Conservation (phyloP, 2,797 vertebrate species). For the Eospalax fontanierii region DNA sequence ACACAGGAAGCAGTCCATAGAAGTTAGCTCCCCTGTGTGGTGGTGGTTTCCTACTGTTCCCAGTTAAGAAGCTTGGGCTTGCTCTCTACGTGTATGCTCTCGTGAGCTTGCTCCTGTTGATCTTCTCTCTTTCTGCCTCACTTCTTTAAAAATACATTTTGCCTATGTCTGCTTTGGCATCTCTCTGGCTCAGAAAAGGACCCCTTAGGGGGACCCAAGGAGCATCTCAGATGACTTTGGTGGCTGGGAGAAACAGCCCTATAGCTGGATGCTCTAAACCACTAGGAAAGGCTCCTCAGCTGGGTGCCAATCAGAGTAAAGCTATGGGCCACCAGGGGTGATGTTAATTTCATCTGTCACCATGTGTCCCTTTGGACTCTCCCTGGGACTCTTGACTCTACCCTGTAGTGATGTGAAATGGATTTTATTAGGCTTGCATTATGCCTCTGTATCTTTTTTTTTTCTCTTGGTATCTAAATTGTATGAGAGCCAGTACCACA, state of each 20-base stretch:
- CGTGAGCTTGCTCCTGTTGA: background rate
- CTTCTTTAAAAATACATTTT: background rate
- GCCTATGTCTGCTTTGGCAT: background rate
- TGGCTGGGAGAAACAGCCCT: background rate
- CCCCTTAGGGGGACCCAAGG: background rate
- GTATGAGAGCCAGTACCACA: background rate
- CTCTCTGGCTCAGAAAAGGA: constrained; percentile 19
- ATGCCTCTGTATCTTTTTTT: background rate
- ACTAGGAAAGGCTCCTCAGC: background rate
- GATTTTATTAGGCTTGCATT: constrained; percentile 57
- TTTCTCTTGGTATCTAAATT: constrained; percentile 5
- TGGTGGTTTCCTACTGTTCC: background rate
- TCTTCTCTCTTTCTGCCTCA: background rate
- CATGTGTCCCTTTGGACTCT: background rate
- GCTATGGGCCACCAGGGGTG: background rate
- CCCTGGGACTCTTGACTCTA: constrained; percentile 30
- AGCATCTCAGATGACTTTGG: background rate
- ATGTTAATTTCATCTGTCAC: constrained; percentile 64
- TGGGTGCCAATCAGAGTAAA: constrained; percentile 7
- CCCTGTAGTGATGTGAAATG: constrained; percentile 45
- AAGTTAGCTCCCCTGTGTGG: background rate
- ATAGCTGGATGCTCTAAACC: background rate
- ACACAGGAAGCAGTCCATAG: background rate
- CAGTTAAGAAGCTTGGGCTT: background rate
- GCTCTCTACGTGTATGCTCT: background rate